phyloP scores from a whole-genome alignment of 2,888 invertebrate genomes.

The Anodontia alba region DNA sequence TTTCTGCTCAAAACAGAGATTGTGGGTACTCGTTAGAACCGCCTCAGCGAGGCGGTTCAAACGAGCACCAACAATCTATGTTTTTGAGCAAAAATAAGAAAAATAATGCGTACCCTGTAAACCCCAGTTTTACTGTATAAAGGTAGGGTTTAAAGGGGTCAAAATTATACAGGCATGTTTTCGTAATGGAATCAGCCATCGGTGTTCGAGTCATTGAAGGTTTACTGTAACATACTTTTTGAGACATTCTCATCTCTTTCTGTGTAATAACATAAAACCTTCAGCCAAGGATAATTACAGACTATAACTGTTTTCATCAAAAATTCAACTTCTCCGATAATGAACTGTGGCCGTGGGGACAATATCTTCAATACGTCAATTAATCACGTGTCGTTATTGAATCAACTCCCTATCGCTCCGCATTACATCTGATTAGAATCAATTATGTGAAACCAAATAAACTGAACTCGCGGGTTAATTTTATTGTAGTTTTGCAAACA shows the following conservation, averaged over 20 bases:
- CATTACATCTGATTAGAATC: constrained; percentile 30
- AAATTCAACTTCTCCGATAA: constrained; percentile 25
- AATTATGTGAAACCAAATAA: constrained; percentile 46
- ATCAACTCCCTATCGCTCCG: constrained; percentile 45
- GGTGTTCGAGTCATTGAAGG: no score
- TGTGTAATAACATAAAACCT: background rate
- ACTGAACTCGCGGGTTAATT: constrained; percentile 45
- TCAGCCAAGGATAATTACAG: constrained; percentile 1
- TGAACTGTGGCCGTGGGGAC: constrained; percentile 8
- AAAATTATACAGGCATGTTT: no score
- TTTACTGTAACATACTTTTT: no score
- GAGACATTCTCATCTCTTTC: background rate
- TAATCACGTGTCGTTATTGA: constrained; percentile 41
- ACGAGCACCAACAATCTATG: no score
- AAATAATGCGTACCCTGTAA: no score
- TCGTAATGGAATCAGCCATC: no score
- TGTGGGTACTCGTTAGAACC: no score
- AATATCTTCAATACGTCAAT: constrained; percentile 10
- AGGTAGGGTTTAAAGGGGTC: no score
- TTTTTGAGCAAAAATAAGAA: no score
- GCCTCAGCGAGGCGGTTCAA: no score
- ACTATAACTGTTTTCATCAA: constrained; percentile 9
- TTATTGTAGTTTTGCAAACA: constrained; percentile 37
- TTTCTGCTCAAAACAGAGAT: no score
- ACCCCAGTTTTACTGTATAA: no score